Evolutionary conservation across 2,888 invertebrate genomes (phyloP).

Genomic region (Drosophila tanythrix): DNA sequence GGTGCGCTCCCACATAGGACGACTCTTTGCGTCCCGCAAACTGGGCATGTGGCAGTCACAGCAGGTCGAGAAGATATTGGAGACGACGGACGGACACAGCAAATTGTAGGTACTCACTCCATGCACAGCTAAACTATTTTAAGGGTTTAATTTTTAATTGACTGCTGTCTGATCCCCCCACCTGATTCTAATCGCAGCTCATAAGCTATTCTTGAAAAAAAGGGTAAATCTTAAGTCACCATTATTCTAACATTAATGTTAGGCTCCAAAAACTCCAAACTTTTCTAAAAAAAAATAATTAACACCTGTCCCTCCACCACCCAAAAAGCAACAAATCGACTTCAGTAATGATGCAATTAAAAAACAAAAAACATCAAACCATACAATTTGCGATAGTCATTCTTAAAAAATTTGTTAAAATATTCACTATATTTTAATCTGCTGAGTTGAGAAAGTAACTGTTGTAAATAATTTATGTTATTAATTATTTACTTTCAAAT

Average conservation of each 20-base stretch:
- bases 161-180: not conserved
- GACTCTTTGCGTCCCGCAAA: conserved; percentile 87
- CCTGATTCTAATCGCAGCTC: not conserved
- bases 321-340: not conserved
- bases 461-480: not conserved
- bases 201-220: not conserved
- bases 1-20: conserved; percentile 89
- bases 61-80: conserved; percentile 80
- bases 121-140: not conserved
- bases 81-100: conserved; percentile 70
- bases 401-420: not conserved
- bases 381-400: not conserved
- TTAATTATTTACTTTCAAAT: not conserved
- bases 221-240: not conserved
- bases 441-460: not conserved
- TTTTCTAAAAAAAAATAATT: not conserved
- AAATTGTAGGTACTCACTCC: conserved; percentile 56
- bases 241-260: not conserved
- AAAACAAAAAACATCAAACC: no score
- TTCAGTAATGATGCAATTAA: no score
- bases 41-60: conserved; percentile 88
- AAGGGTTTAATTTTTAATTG: not conserved
- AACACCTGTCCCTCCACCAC: not conserved
- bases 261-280: not conserved
- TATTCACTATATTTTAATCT: not conserved